Base-by-base conservation (phyloP, 1,140 invertebrate species). In the Nephila pilipes region DNA sequence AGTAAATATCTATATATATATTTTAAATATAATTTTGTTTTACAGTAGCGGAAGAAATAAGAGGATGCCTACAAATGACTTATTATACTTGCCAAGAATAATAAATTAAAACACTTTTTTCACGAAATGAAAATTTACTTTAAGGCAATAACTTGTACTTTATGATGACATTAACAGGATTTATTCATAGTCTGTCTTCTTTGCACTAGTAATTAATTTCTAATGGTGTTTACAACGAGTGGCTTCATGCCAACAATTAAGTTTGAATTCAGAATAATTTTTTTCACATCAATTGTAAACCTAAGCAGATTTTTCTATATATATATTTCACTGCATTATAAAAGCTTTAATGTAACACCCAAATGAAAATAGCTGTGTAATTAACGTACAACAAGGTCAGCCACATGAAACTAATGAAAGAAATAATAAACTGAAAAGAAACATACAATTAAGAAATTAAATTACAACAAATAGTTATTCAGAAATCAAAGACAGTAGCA, bases 71-170 rank as follows among this genome's bases (percentile, higher is more conserved):
- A 36, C 69, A 75, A 75, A 75, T 75, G 29, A 32, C 69, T 75
- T 36, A 32, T 36, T 75, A 75, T 32, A 29, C 69, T 36, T 75
- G 69, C 29, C 69, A 75, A 75, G 69, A 32, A 29, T 16, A 75
- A 75, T 75, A 75, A 75, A 75, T 75, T 75, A 32, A 32, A 75
- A 3, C 18, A 60, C 14, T 75, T 75, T 75, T 75, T 75, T 69
- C 12, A 5, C 69, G 36, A 75, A 14, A 29, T 18, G 25, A 36
- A 5, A 32, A 75, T 75, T 18, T 32, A 75, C 32, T 75, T 75
- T 75, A 75, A 75, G 32, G 69, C 29, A 75, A 32, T 75, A 75
- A 75, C 29, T 75, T 36, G 69, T 75, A 75, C 18, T 75, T 75
- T 75, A 75, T 75, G 69, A 29, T 32, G 69, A 36, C 69, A 75